Evolutionary conservation across 2,797 vertebrate species (phyloP), one percentile per base, ranked within the genome.

Genomic region (Hyperoplus immaculatus): DNA sequence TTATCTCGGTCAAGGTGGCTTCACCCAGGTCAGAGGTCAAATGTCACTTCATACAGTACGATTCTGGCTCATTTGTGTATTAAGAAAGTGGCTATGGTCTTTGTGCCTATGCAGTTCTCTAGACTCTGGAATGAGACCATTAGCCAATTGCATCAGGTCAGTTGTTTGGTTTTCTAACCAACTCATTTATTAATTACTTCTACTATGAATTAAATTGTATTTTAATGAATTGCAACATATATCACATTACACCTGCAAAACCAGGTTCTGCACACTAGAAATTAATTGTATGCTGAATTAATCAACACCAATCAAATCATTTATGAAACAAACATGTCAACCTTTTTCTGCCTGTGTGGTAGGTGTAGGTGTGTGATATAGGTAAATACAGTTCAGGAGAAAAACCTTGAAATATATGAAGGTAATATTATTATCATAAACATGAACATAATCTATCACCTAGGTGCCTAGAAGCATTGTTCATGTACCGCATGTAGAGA

Each of bases 401-500:
- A 14, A 42, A 56, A n/a, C 43, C 5, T 13, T 21, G 12, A 36
- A 8, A 16, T 43, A 55, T 41, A 10, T 56, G 18, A 57, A 60
- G 54, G 43, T 29, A 73, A 46, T 39, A 16, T 64, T 51, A 59
- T 64, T 41, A 45, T 12, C 29, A 13, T 46, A 47, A 50, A 50
- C 46, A 41, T 2, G 4, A 18, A 73, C 65, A 49, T 58, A 68
- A 64, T 66, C 4, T 4, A 45, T 80, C 61, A 60, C 53, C 71
- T 6, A 38, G 64, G 42, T 77, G 55, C 54, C 68, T 49, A 64
- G 73, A 67, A 29, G 53, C 43, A 46, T 78, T 78, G 62, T 80
- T 87, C 60, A 80, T 81, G 80, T 75, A 46, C 54, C 67, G 82
- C 58, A 29, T 73, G 79, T 73, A 71, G 51, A 57, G 53, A 55